Evolutionary conservation across 1,140 invertebrate species (phyloP).

Genomic region (Gryllus bimaculatus): DNA sequence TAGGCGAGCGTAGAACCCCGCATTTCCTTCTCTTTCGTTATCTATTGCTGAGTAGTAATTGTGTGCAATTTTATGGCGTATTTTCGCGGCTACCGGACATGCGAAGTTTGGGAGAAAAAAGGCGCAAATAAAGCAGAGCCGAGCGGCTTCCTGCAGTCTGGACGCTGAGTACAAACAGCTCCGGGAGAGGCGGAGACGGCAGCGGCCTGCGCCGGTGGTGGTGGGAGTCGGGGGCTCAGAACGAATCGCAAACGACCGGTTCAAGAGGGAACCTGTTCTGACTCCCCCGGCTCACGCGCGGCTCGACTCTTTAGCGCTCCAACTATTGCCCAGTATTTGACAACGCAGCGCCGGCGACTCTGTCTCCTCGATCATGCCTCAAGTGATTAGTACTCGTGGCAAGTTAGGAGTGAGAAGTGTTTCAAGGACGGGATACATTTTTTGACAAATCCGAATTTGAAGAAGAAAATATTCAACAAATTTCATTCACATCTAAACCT

Average conservation of each 20-base stretch:
- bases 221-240: neutral
- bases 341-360: neutral
- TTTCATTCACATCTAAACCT: no score
- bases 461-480: no score
- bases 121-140: neutral
- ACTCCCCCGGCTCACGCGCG: no score
- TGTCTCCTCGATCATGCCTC: no score
- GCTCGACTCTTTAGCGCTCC: neutral
- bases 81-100: neutral
- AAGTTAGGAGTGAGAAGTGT: neutral
- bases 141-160: neutral
- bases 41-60: neutral
- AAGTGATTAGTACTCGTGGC: neutral
- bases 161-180: neutral
- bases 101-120: neutral
- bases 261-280: neutral
- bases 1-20: no score
- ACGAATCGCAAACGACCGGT: neutral
- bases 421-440: neutral
- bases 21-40: no score
- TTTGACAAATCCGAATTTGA: no score
- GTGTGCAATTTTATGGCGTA: neutral
- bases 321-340: neutral
- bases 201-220: neutral
- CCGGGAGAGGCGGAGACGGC: neutral